Conservation (phyloP, 2,888 invertebrate species). For the Dryadula phaetusa region DNA sequence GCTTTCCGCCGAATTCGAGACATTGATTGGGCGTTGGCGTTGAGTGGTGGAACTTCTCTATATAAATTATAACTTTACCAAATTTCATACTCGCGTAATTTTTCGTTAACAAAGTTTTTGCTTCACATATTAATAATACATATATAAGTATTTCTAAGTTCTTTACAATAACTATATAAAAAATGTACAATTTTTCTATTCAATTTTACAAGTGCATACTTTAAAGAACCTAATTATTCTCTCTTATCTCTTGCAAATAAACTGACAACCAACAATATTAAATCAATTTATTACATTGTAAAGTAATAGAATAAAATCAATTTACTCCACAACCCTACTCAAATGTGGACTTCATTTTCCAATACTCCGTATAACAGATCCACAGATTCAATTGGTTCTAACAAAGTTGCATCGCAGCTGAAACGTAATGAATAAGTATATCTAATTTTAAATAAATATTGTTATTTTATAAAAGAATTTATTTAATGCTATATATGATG, state of each 20-base stretch:
- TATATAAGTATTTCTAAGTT: too few relatives aligned
- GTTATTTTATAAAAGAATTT: too few relatives aligned
- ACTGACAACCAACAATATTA: background rate
- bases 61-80: too few relatives aligned
- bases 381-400: constrained; percentile 26
- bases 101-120: too few relatives aligned
- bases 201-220: background rate
- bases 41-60: too few relatives aligned
- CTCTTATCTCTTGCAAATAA: background rate
- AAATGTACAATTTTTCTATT: too few relatives aligned
- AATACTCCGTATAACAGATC: constrained; percentile 21
- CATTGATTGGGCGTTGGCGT: too few relatives aligned
- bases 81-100: too few relatives aligned
- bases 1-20: too few relatives aligned
- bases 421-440: background rate
- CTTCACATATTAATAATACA: too few relatives aligned
- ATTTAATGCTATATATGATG: background rate
- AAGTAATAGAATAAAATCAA: constrained; percentile 14
- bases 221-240: background rate
- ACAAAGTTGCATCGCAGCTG: constrained; percentile 29
- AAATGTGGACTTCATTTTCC: constrained; percentile 23
- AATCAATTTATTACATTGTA: constrained; percentile 6
- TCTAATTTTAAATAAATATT: background rate
- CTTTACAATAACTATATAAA: too few relatives aligned
- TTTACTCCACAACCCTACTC: constrained; percentile 14